These are phyloP conservation scores for Drosophila tripunctata DNA, from an alignment of 2,888 invertebrate species.

Conservation along the genomic window DNA sequence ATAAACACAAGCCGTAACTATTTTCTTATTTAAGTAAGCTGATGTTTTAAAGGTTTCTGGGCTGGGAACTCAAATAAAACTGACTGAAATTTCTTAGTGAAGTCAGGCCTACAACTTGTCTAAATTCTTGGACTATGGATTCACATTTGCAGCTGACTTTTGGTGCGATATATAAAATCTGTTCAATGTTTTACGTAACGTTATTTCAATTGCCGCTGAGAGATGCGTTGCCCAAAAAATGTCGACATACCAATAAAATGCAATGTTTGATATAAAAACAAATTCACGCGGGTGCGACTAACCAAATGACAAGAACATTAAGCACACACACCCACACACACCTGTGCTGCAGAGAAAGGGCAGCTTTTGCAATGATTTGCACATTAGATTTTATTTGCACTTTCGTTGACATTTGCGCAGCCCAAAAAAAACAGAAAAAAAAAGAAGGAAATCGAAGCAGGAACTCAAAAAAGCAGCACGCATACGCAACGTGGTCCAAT, in stretches of 20 bases:
- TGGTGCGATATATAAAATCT: background rate
- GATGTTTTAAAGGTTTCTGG: too few relatives aligned
- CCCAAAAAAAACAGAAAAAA: constrained; percentile 40
- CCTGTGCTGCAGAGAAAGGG: constrained; percentile 28
- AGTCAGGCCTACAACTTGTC: too few relatives aligned
- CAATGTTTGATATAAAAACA: constrained; percentile 77
- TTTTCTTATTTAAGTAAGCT: too few relatives aligned
- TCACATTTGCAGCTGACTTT: constrained; percentile 7
- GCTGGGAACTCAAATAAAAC: too few relatives aligned
- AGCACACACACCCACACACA: constrained; percentile 23
- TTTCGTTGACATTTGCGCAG: constrained; percentile 76
- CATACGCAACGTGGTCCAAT: constrained; percentile 27
- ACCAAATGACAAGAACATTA: constrained; percentile 75
- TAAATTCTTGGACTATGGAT: background rate
- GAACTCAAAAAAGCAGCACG: constrained; percentile 34
- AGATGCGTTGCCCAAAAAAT: constrained; percentile 49
- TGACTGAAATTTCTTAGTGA: too few relatives aligned
- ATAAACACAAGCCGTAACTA: too few relatives aligned
- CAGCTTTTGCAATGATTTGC: constrained; percentile 78
- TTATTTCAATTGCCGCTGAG: constrained; percentile 24
- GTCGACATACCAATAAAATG: constrained; percentile 72
- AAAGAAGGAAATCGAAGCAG: constrained; percentile 1
- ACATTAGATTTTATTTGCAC: constrained; percentile 81
- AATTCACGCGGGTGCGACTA: constrained; percentile 69
- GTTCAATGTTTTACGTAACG: background rate